A percentile compares a stretch with the other conserved stretches of the same genome.
These are phyloP conservation scores for Uromys caudimaculatus DNA, from an alignment of 2,797 vertebrate species.

Conservation along the genomic window DNA sequence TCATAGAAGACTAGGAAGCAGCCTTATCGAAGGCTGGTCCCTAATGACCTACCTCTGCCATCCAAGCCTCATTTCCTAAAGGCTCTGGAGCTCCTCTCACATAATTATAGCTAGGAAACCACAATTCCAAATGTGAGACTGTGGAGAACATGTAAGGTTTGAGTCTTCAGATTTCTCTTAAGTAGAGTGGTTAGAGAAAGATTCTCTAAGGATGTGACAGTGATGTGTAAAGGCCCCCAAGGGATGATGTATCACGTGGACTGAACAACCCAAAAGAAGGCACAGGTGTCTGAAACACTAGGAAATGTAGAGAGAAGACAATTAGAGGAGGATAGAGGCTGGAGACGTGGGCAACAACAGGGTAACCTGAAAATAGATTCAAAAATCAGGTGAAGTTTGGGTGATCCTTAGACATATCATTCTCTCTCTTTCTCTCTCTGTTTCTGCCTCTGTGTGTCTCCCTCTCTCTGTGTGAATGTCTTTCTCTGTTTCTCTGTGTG, in stretches of 20 bases:
- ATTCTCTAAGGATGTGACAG: conserved; percentile 1
- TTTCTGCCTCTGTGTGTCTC: not conserved
- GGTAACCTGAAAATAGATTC: not conserved
- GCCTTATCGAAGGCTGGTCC: not conserved
- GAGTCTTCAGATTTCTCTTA: not conserved
- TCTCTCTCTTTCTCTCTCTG: not conserved
- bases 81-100: not conserved
- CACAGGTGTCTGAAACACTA: not conserved
- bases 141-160: not conserved
- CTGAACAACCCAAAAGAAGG: not conserved
- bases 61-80: not conserved
- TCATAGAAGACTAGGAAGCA: not conserved
- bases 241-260: not conserved
- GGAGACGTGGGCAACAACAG: not conserved
- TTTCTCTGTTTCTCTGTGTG: too few relatives aligned
- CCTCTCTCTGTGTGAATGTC: not conserved
- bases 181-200: not conserved
- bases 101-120: not conserved
- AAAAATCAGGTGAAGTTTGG: conserved; percentile 30
- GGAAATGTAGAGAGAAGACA: not conserved
- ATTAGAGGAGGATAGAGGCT: not conserved
- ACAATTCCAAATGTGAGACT: not conserved
- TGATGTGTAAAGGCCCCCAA: not conserved
- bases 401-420: not conserved
- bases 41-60: not conserved